Conservation (phyloP, 1,140 invertebrate species). For the Tetraneura akinire region DNA sequence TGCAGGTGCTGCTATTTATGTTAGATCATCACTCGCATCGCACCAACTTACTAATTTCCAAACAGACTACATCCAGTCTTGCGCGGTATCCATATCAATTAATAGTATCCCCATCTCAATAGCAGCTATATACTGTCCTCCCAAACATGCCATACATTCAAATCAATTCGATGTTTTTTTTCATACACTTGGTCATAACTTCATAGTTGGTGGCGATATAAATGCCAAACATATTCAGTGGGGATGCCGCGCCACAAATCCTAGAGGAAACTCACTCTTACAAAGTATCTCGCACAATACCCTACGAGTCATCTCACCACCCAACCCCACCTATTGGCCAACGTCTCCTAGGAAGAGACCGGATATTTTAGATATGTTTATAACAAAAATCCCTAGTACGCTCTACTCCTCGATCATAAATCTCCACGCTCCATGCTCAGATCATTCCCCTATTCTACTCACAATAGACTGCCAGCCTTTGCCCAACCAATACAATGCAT, state of each 20-base stretch:
- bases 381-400: too few relatives aligned
- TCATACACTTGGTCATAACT: background rate
- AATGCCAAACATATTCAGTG: background rate
- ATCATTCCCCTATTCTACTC: too few relatives aligned
- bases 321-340: too few relatives aligned
- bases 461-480: too few relatives aligned
- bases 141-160: background rate
- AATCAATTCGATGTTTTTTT: background rate
- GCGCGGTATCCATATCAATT: background rate
- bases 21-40: background rate
- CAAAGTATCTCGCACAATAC: too few relatives aligned
- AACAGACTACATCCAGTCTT: background rate
- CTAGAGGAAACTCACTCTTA: background rate
- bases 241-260: background rate
- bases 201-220: background rate
- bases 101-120: background rate
- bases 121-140: conserved; percentile 2
- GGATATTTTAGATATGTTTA: too few relatives aligned
- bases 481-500: too few relatives aligned
- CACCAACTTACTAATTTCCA: background rate
- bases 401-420: too few relatives aligned
- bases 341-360: too few relatives aligned
- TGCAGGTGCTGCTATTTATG: background rate
- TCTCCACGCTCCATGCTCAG: too few relatives aligned
- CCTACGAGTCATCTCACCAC: too few relatives aligned